Base-by-base conservation (phyloP, 2,113 vertebrate genomes). In the Bubalus kerabau region DNA sequence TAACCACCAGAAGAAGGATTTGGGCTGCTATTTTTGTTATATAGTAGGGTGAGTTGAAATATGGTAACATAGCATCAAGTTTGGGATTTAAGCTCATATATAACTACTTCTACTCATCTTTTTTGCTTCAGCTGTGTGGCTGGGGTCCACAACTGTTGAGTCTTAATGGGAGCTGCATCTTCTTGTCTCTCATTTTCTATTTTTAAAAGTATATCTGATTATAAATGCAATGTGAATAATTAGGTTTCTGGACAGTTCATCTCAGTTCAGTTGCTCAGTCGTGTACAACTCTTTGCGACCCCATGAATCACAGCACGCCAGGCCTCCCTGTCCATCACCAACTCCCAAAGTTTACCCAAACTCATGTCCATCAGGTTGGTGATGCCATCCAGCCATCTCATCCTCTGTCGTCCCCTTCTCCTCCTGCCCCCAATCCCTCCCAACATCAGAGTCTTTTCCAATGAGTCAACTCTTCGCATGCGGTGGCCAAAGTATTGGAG, bases 181-280 rank as follows among this genome's bases (percentile, higher is more conserved):
- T 94, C 28, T 94, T 81, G 56, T 59, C 93, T 97, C 54, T 87
- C 74, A 64, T 46, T 85, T 88, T 84, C 17, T 95, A 32, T 78
- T 91, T 98, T 83, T 94, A 57, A 81, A 94, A 96, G 89, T 95
- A 95, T 97, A 71, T 71, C 88, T 85, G 76, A 93, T 95, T 94
- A 87, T 92, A 95, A 83, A 52, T 76, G 83, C 95, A 97, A 97
- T 92, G 48, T 83, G 78, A 97, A 14, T 95, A 57, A 97, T 97
- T 87, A 96, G 32, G 32, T 97, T 94, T 96, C 85, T 84, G 71
- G 80, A 40, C 19, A 50, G 84, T 60, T 60, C 12, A 60, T 26
- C 26, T 28, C 26, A 28, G 26, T 60, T 60, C 59, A 14, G 26
- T 60, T 60, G 59, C 12, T 60, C 59, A 60, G 12, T 60, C 2